Evolutionary conservation across 1,140 invertebrate genomes (phyloP).

Genomic region (Trichomalopsis sarcophagae): DNA sequence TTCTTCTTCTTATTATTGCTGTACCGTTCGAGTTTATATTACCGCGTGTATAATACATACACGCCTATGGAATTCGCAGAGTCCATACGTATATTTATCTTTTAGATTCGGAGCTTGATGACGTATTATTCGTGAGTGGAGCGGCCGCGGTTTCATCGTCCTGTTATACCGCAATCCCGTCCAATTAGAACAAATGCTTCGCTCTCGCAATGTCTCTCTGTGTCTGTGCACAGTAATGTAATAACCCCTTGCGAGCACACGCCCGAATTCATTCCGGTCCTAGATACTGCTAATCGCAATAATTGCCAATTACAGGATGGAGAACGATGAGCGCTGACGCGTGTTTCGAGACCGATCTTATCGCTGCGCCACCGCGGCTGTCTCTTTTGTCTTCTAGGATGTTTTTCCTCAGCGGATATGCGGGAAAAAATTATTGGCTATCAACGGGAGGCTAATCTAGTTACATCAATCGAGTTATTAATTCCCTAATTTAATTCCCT

Average conservation of each 20-base stretch:
- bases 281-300: background rate
- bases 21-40: background rate
- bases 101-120: background rate
- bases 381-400: background rate
- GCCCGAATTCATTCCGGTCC: background rate
- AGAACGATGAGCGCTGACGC: background rate
- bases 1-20: background rate
- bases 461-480: too few relatives aligned
- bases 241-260: background rate
- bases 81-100: background rate
- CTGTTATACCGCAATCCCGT: background rate
- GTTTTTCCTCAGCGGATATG: background rate
- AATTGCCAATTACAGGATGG: constrained; percentile 30
- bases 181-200: constrained; percentile 37
- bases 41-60: background rate
- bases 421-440: too few relatives aligned
- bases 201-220: background rate
- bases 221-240: background rate
- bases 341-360: background rate
- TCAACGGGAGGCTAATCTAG: too few relatives aligned
- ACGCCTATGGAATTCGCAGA: background rate
- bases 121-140: background rate
- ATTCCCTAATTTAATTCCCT: too few relatives aligned
- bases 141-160: background rate
- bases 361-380: too few relatives aligned